A percentile compares a stretch with the other conserved stretches of the same genome.
These are phyloP conservation scores for Anguilla pacifica DNA, from an alignment of 2,797 vertebrate genomes.

Conservation along the genomic window DNA sequence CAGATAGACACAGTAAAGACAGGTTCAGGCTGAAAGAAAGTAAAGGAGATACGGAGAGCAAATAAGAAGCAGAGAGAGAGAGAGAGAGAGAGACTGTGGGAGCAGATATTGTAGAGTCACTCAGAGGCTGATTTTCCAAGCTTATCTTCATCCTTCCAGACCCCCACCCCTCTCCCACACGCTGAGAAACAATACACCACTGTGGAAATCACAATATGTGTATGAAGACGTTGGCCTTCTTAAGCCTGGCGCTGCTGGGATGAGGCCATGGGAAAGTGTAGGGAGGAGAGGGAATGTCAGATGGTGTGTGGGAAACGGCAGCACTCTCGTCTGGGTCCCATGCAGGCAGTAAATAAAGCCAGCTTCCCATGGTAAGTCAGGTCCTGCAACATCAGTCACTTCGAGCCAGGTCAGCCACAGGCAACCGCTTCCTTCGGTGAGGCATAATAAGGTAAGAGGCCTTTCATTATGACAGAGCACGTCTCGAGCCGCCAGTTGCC, in stretches of 20 bases:
- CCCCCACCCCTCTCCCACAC: conserved; percentile 45
- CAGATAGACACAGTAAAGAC: neutral
- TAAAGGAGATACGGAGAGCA: neutral
- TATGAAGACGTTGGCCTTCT: conserved; percentile 22
- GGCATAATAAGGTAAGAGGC: neutral
- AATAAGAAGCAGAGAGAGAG: neutral
- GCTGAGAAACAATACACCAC: conserved; percentile 45
- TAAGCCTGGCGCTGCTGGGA: conserved; percentile 25
- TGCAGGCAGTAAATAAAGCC: conserved; percentile 51
- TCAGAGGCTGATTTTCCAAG: conserved; percentile 23
- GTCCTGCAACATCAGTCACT: conserved; percentile 62
- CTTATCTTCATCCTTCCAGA: conserved; percentile 37
- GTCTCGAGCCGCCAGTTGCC: conserved; percentile 51
- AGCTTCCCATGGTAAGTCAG: conserved; percentile 60
- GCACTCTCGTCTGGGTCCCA: conserved; percentile 43
- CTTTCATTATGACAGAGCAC: conserved; percentile 64
- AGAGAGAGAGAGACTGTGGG: neutral
- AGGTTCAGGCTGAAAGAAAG: neutral
- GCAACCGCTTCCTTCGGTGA: conserved; percentile 76
- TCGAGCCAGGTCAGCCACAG: conserved; percentile 69
- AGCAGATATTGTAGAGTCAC: neutral
- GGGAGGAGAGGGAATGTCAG: conserved; percentile 53
- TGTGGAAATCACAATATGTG: conserved; percentile 45
- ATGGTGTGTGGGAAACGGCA: conserved; percentile 55
- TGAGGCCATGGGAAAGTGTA: conserved; percentile 49